These are phyloP conservation scores for Oryzias sinensis DNA, from an alignment of 2,797 vertebrate genomes.

Conservation along the genomic window DNA sequence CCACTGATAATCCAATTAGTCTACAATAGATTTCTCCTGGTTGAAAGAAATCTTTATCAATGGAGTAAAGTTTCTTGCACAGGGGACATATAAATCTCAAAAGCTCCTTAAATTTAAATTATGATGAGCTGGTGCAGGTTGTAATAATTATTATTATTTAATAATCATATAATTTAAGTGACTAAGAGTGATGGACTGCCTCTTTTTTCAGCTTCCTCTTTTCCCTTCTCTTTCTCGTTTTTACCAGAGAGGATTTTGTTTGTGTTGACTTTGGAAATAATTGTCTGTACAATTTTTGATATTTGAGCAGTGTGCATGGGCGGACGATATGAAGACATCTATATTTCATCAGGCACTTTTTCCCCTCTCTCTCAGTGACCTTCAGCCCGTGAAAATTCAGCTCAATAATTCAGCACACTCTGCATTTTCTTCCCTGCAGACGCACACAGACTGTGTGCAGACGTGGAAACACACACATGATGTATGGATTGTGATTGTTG, in stretches of 20 bases:
- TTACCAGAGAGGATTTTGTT: slow-evolving; percentile 34
- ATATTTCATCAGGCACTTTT: slow-evolving; percentile 77
- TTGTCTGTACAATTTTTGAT: slow-evolving; percentile 52
- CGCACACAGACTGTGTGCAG: slow-evolving; percentile 19
- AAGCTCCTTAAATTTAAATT: slow-evolving; percentile 65
- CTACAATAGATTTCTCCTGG: slow-evolving; percentile 60
- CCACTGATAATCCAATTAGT: slow-evolving; percentile 75
- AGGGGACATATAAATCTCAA: slow-evolving; percentile 58
- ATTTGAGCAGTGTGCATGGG: slow-evolving; percentile 56
- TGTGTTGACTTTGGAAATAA: slow-evolving; percentile 44
- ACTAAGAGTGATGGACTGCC: slow-evolving; percentile 15
- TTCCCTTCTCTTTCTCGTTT: slow-evolving; percentile 13
- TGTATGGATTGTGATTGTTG: slow-evolving; percentile 65
- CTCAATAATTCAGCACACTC: slow-evolving; percentile 80
- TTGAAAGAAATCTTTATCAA: slow-evolving; percentile 65
- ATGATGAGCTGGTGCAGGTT: slow-evolving; percentile 51
- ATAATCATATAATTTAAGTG: slow-evolving; percentile 46
- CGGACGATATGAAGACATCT: slow-evolving; percentile 79
- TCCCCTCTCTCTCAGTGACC: slow-evolving; percentile 72
- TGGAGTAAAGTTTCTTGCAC: slow-evolving; percentile 66
- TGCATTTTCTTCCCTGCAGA: slow-evolving; percentile 53
- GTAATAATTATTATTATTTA: slow-evolving; percentile 54
- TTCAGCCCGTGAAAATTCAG: slow-evolving; percentile 79
- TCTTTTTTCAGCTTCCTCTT: slow-evolving; percentile 10
- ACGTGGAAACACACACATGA: slow-evolving; percentile 32